Base-by-base conservation (phyloP, 2,888 invertebrate genomes). In the Andrena haemorrhoa region DNA sequence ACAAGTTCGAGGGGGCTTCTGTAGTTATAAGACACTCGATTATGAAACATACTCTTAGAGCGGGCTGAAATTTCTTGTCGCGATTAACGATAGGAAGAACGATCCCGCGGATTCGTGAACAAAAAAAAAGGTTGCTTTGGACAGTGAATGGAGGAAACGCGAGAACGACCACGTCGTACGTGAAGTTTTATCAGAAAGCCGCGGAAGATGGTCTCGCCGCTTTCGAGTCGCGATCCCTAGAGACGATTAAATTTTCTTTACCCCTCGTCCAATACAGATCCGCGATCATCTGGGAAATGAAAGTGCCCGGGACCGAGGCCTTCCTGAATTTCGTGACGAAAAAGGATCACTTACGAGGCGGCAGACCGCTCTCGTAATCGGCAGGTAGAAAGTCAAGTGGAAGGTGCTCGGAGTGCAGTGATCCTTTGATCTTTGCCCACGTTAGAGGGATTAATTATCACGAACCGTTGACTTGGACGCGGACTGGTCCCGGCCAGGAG, bases 401-500 rank as follows among this genome's bases (percentile, higher is more conserved):
- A 84, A 86, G 84, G 83, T 83, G 60, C 53, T 51, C 26, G n/a
- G 73, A 64, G 47, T n/a, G 58, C 77, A 71, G 82, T 89, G 83
- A 84, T 81, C 85, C 75, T 88, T 90, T 89, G 90, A 91, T 90
- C 89, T 90, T 89, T 87, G 75, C 78, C 71, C 29, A 26, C 66
- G 80, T 81, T 71, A 85, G 79, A 84, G 79, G 89, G 87, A 91
- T 92, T 91, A 91, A 92, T 92, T 92, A 91, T 90, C 86, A 88
- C 86, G 88, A 88, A 88, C 87, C 41, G 12, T 12, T 10, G 33
- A 58, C 74, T 41, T 33, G 41, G 26, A 1, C 33, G 51, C 6
- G 4, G 35, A 65, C 58, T 26, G 60, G 68, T 61, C 20, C 29
- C 23, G 29, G 12, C 20, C 20, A 51, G 26, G 74, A 82, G 61